These are phyloP conservation scores for Drosophila littoralis DNA, from an alignment of 1,140 invertebrate genomes.

Conservation along the genomic window DNA sequence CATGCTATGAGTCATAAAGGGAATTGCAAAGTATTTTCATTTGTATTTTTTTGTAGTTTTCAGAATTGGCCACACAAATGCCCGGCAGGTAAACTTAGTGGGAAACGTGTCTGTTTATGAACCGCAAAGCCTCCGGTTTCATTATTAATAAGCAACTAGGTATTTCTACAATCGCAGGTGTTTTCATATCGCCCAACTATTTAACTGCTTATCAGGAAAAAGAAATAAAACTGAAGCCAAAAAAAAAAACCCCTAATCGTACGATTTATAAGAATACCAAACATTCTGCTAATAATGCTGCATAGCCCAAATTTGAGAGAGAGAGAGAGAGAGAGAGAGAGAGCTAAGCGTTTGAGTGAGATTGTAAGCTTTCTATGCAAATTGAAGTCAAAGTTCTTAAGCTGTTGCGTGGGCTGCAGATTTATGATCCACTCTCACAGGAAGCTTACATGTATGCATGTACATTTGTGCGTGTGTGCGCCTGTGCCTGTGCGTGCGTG, in stretches of 20 bases:
- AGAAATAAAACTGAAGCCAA: neutral
- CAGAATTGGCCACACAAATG: neutral
- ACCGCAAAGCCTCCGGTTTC: neutral
- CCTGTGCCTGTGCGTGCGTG: neutral
- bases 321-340: too few species aligned
- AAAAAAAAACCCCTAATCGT: neutral
- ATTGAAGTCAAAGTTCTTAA: neutral
- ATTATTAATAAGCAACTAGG: conserved; percentile 4
- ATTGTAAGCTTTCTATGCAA: neutral
- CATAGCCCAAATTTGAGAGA: neutral
- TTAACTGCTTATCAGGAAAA: conserved; percentile 11
- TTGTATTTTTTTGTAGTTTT: neutral
- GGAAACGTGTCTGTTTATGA: conserved; percentile 3
- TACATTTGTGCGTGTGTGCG: neutral
- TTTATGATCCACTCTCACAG: conserved; percentile 6
- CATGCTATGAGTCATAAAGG: conserved; percentile 14
- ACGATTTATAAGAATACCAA: neutral
- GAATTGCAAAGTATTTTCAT: conserved; percentile 6
- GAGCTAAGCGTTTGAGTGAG: neutral
- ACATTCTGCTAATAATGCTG: neutral
- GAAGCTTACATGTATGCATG: neutral
- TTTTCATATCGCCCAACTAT: conserved; percentile 15
- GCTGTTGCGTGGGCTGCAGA: conserved; percentile 4
- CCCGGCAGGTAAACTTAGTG: neutral
- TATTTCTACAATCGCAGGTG: conserved; percentile 13